phyloP scores from a whole-genome alignment of 2,113 vertebrate species.

The Leptobrachium ailaonicum region DNA sequence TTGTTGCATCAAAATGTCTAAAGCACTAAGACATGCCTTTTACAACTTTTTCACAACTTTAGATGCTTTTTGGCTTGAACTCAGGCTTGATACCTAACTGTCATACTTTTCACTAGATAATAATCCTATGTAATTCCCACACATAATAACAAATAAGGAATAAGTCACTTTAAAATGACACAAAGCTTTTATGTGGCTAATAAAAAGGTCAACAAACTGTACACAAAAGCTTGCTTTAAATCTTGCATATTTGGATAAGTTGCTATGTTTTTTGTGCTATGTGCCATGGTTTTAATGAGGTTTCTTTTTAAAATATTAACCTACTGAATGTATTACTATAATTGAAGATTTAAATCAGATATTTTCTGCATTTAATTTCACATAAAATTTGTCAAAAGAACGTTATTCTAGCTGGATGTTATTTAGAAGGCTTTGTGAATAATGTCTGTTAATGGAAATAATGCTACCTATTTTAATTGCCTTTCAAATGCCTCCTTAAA shows the following conservation, averaged over 20 bases:
- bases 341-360: constrained; percentile 30
- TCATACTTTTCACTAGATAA: no score
- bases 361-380: constrained; percentile 20
- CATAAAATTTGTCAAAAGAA: constrained; percentile 30
- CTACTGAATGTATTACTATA: constrained; percentile 10
- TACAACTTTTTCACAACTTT: no score
- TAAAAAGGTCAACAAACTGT: neutral
- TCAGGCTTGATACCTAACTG: no score
- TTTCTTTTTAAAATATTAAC: constrained; percentile 6
- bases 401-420: constrained; percentile 13
- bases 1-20: no score
- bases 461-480: constrained; percentile 30
- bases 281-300: constrained; percentile 5
- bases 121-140: no score
- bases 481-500: constrained; percentile 28
- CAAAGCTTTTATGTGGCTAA: neutral
- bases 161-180: neutral
- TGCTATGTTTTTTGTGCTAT: constrained; percentile 1
- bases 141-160: neutral
- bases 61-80: no score
- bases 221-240: neutral
- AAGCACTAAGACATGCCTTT: no score
- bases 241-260: neutral
- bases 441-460: constrained; percentile 38
- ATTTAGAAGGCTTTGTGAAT: constrained; percentile 20